Conservation (phyloP, 2,888 invertebrate genomes). For the Aleiodes leptofemur region DNA sequence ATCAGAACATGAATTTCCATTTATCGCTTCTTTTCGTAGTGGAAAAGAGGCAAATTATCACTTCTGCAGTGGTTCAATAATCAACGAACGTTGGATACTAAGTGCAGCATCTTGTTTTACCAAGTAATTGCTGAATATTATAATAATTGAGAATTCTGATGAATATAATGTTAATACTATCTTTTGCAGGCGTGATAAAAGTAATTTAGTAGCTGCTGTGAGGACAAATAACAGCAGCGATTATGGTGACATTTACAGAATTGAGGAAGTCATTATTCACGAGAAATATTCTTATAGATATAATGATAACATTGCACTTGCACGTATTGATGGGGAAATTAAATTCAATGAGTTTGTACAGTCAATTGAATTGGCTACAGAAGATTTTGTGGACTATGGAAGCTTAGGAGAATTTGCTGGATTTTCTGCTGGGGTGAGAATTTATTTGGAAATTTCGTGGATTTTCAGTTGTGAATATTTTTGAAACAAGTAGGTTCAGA, state of each 20-base stretch:
- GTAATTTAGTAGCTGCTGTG: background rate
- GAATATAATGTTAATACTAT: no score
- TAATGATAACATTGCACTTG: constrained; percentile 18
- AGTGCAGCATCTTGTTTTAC: constrained; percentile 20
- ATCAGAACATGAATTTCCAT: constrained; percentile 1
- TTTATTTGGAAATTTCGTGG: background rate
- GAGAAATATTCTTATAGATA: constrained; percentile 16
- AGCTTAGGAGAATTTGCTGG: background rate
- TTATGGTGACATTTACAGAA: constrained; percentile 9
- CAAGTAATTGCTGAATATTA: background rate
- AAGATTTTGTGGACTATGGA: constrained; percentile 12
- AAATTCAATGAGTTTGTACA: constrained; percentile 22
- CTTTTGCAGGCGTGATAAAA: no score
- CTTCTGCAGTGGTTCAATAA: constrained; percentile 19
- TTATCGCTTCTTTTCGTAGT: constrained; percentile 8
- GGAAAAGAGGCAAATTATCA: constrained; percentile 2
- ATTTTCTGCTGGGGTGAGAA: constrained; percentile 3
- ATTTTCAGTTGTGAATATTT: no score
- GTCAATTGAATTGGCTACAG: constrained; percentile 1
- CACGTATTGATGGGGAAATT: constrained; percentile 16
- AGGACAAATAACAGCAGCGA: constrained; percentile 10
- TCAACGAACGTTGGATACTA: constrained; percentile 8
- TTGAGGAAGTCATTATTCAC: constrained; percentile 10
- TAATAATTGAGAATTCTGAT: no score
- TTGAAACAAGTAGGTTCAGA: no score